Evolutionary conservation across 2,797 vertebrate genomes (phyloP).

Genomic region (Botia almorhae): DNA sequence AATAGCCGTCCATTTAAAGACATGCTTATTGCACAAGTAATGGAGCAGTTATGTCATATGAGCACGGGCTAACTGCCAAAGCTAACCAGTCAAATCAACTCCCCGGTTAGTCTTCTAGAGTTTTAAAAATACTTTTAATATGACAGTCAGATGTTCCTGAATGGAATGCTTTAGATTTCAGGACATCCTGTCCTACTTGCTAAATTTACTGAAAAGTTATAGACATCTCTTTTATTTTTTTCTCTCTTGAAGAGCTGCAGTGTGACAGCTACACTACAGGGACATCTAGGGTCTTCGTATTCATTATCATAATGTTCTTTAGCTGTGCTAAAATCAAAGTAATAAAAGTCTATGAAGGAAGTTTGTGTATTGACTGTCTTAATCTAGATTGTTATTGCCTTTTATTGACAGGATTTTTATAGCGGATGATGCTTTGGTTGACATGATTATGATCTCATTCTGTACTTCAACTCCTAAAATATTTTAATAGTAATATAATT

Average conservation of each 20-base stretch:
- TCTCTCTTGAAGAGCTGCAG: constrained; percentile 10
- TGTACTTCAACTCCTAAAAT: neutral
- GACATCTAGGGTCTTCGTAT: constrained; percentile 15
- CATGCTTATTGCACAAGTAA: neutral
- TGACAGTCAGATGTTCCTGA: neutral
- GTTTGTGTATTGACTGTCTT: neutral
- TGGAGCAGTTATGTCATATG: neutral
- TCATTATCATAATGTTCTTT: constrained; percentile 45
- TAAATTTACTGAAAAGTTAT: constrained; percentile 39
- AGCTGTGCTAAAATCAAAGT: constrained; percentile 29
- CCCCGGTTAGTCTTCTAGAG: neutral
- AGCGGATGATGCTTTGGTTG: neutral
- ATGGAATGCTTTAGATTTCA: constrained; percentile 11
- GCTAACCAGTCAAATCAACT: neutral
- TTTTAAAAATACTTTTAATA: neutral
- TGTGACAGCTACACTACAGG: constrained; percentile 32
- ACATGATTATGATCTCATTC: neutral
- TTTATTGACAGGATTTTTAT: neutral
- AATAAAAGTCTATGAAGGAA: constrained; percentile 4
- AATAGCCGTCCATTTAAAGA: neutral
- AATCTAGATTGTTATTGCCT: neutral
- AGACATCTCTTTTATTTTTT: neutral
- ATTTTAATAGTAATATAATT: too few relatives aligned
- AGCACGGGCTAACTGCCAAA: neutral
- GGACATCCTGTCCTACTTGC: constrained; percentile 21